Conservation (phyloP, 2,797 vertebrate species). For the Lutjanus campechanus region DNA sequence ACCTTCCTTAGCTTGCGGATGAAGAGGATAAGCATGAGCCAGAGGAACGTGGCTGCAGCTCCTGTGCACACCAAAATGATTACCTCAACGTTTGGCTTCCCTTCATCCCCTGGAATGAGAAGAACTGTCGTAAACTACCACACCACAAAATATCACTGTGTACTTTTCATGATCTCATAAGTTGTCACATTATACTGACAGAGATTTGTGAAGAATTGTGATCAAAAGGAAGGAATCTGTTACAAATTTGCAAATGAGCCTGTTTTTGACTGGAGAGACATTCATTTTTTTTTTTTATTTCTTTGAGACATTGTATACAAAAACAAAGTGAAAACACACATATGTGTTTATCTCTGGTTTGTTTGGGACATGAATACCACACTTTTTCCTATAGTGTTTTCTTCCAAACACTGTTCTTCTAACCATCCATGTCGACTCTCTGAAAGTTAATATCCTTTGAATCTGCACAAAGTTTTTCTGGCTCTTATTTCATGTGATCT, state of each 20-base stretch:
- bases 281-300: conserved; percentile 50
- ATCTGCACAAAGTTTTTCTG: not conserved
- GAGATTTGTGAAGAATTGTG: conserved; percentile 17
- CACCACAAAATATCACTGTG: not conserved
- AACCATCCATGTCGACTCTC: conserved; percentile 42
- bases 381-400: conserved; percentile 52
- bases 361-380: conserved; percentile 56
- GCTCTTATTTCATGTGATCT: conserved; percentile 22
- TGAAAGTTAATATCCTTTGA: conserved; percentile 34
- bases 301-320: conserved; percentile 51
- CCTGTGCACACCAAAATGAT: conserved; percentile 95
- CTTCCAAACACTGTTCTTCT: conserved; percentile 45
- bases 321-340: conserved; percentile 57
- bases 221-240: conserved; percentile 36
- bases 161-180: conserved; percentile 37
- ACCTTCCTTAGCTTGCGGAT: conserved; percentile 95
- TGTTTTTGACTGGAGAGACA: not conserved
- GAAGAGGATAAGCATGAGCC: conserved; percentile 95
- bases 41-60: conserved; percentile 93
- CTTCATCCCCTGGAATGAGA: conserved; percentile 88
- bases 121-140: conserved; percentile 40
- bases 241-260: conserved; percentile 29
- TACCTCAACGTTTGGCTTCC: conserved; percentile 92
- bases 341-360: conserved; percentile 57
- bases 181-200: conserved; percentile 13